Evolutionary conservation across 2,113 vertebrate species (phyloP), one percentile per base, ranked within the genome.

Genomic region (Pollimyrus isidori): DNA sequence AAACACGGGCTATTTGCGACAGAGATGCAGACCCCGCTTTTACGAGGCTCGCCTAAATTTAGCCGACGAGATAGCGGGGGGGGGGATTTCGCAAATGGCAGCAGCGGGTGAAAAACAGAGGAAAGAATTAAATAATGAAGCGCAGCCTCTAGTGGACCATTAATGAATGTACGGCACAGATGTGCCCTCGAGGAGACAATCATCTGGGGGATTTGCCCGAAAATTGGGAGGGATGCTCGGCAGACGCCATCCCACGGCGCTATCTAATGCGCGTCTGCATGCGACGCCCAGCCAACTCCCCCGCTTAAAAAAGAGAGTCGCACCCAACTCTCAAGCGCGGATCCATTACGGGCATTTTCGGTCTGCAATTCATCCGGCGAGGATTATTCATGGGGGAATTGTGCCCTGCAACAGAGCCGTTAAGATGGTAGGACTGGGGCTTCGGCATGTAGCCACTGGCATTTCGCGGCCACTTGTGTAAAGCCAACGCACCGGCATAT

Each of bases 131-230:
- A 93, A 95, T 96, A 93, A 96, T 95, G 90, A 94, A 95, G 94
- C 93, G 93, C 93, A 94, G 92, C 92, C 92, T 93, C 89, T 91
- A 92, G 93, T 92, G 92, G 92, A 89, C 91, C 92, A 91, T 91
- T 92, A 91, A 95, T 95, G 92, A 94, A 94, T 89, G 89, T 56
- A 50, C 26, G 48, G 49, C 91, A 91, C 89, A 94, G 93, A 94
- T 93, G 93, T 93, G 93, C 95, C 94, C 95, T 96, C 95, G 93
- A 94, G 92, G 91, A 94, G 94, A 94, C 93, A 95, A 95, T 95
- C 93, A 94, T 92, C 93, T 89, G 76, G 89, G 91, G 93, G 93
- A 95, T 96, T 96, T 95, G 95, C 91, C 91, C 92, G 86, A 82
- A 95, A 96, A 96, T 94, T 94, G 94, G 93, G 89, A 92, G 85